These are phyloP conservation scores for Amblyjoppa fuscipennis DNA, from an alignment of 2,888 invertebrate genomes.

Conservation along the genomic window DNA sequence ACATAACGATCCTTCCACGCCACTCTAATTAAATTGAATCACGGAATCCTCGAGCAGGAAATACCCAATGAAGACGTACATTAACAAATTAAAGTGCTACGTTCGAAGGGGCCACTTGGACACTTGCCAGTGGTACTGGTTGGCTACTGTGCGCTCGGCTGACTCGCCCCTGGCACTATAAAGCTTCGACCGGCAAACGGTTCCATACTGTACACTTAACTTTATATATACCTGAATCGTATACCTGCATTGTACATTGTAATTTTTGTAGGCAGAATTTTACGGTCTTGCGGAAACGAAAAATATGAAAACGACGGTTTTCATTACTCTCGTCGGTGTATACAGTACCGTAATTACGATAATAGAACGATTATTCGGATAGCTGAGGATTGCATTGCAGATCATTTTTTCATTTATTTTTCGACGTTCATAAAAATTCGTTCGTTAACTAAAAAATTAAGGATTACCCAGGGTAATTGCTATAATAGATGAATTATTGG, in stretches of 20 bases:
- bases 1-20: conserved; percentile 75
- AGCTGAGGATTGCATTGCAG: too few species aligned
- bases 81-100: conserved; percentile 81
- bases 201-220: not conserved
- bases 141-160: conserved; percentile 7
- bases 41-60: conserved; percentile 80
- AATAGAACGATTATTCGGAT: too few species aligned
- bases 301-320: not conserved
- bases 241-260: conserved; percentile 1
- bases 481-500: too few species aligned
- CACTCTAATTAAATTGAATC: conserved; percentile 82
- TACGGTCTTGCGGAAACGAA: not conserved
- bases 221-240: not conserved
- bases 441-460: too few species aligned
- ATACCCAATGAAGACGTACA: conserved; percentile 81
- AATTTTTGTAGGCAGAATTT: not conserved
- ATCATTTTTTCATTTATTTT: too few species aligned
- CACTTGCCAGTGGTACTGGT: conserved; percentile 74
- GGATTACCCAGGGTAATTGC: too few species aligned
- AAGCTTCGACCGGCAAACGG: conserved; percentile 36
- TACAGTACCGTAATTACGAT: not conserved
- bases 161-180: conserved; percentile 16
- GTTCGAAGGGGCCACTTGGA: conserved; percentile 78
- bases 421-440: not conserved
- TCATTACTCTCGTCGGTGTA: not conserved